Conservation (phyloP, 1,140 invertebrate species). For the Aphaenogaster ashmeadi region DNA sequence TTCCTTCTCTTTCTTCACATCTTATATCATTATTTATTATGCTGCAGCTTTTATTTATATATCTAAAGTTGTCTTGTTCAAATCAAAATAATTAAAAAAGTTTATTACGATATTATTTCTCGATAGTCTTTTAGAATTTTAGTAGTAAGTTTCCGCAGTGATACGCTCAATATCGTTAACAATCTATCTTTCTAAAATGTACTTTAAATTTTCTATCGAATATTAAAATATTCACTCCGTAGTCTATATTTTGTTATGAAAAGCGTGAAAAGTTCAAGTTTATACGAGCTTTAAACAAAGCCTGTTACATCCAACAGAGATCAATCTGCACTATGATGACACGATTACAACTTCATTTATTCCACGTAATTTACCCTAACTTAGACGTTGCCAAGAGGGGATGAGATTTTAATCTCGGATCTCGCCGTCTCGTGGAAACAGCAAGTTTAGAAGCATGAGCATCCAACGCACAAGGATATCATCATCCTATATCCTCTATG, state of each 20-base stretch:
- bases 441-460: conserved; percentile 27
- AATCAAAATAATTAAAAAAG: neutral
- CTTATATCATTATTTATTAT: neutral
- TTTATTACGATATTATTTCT: neutral
- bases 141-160: neutral
- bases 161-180: neutral
- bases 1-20: neutral
- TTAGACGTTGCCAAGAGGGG: conserved; percentile 9
- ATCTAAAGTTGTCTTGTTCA: conserved; percentile 1
- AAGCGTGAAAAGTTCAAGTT: neutral
- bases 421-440: conserved; percentile 41
- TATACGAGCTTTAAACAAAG: neutral
- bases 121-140: neutral
- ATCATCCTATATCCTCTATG: conserved; percentile 17
- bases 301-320: conserved; percentile 20
- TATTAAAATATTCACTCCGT: neutral
- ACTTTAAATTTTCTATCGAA: neutral
- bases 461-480: conserved; percentile 20
- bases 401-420: conserved; percentile 45
- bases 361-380: conserved; percentile 22
- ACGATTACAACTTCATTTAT: conserved; percentile 59
- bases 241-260: neutral
- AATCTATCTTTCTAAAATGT: neutral
- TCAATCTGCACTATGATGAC: conserved; percentile 46
- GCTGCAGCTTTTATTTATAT: conserved; percentile 4